A percentile compares a stretch with the other conserved stretches of the same genome.
Conservation (phyloP, 2,797 vertebrate genomes). For the Darevskia mixta region DNA sequence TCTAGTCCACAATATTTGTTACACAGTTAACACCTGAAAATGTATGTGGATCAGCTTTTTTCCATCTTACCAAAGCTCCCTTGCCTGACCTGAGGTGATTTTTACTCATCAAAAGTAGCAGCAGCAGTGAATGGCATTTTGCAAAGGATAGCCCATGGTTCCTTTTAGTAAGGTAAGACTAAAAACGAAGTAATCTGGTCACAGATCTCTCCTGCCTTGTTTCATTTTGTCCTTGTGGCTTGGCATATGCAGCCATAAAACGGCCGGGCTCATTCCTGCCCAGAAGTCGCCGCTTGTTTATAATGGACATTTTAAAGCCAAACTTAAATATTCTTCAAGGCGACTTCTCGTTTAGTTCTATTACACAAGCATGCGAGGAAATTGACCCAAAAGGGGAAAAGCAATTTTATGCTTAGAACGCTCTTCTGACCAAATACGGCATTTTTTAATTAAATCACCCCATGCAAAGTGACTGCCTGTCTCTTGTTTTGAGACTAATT, state of each 20-base stretch:
- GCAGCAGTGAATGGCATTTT: too few relatives aligned
- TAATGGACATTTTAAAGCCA: background rate
- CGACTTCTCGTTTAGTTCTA: background rate
- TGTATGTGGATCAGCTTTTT: background rate
- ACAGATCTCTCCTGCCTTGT: too few relatives aligned
- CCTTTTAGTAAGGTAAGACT: too few relatives aligned
- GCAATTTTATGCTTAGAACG: slow-evolving; percentile 34
- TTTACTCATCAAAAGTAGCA: too few relatives aligned
- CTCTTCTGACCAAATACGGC: slow-evolving; percentile 21
- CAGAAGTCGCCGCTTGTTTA: background rate
- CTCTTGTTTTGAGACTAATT: slow-evolving; percentile 37
- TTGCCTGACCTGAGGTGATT: background rate
- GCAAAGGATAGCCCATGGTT: too few relatives aligned
- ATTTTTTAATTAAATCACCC: slow-evolving; percentile 32
- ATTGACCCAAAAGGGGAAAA: slow-evolving; percentile 37
- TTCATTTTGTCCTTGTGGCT: too few relatives aligned
- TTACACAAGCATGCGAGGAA: slow-evolving; percentile 10
- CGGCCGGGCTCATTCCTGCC: background rate
- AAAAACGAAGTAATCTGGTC: too few relatives aligned
- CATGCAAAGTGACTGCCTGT: slow-evolving; percentile 32
- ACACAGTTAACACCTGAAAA: background rate
- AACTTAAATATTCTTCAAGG: slow-evolving; percentile 14
- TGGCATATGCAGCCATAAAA: background rate
- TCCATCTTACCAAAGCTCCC: background rate
- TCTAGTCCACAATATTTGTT: background rate